Conservation (phyloP, 2,888 invertebrate species). For the Gerris lacustris region DNA sequence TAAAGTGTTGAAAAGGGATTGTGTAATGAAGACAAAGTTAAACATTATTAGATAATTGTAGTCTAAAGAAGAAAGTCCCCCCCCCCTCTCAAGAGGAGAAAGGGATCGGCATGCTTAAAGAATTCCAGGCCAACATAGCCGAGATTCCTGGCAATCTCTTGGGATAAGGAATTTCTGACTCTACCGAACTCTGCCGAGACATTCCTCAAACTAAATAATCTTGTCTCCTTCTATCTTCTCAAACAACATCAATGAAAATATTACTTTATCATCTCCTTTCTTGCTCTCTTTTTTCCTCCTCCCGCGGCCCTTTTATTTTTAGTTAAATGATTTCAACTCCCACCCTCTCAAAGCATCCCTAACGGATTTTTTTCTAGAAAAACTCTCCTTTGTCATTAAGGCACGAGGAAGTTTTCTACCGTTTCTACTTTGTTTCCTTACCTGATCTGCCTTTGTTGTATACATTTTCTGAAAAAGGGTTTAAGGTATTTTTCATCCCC, state of each 20-base stretch:
- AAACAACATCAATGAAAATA: constrained; percentile 1
- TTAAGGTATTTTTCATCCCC: too few relatives aligned
- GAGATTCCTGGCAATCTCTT: not conserved
- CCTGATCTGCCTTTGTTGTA: too few relatives aligned
- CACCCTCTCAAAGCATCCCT: too few relatives aligned
- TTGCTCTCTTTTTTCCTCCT: not conserved
- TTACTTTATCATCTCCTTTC: not conserved
- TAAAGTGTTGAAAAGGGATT: too few relatives aligned
- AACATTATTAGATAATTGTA: constrained; percentile 5
- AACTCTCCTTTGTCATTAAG: too few relatives aligned
- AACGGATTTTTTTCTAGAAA: too few relatives aligned
- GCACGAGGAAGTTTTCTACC: too few relatives aligned
- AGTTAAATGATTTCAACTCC: too few relatives aligned
- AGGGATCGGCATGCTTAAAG: too few relatives aligned
- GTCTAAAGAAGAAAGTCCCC: not conserved
- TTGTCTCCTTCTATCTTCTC: not conserved
- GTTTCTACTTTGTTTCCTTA: too few relatives aligned
- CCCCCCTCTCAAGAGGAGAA: not conserved
- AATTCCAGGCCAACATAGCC: not conserved
- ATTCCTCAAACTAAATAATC: not conserved
- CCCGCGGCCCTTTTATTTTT: too few relatives aligned
- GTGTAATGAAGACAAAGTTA: not conserved
- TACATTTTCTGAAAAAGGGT: too few relatives aligned
- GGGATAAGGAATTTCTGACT: not conserved
- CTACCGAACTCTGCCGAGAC: not conserved